Evolutionary conservation across 2,113 vertebrate species (phyloP).

Genomic region (Archilochus colubris): DNA sequence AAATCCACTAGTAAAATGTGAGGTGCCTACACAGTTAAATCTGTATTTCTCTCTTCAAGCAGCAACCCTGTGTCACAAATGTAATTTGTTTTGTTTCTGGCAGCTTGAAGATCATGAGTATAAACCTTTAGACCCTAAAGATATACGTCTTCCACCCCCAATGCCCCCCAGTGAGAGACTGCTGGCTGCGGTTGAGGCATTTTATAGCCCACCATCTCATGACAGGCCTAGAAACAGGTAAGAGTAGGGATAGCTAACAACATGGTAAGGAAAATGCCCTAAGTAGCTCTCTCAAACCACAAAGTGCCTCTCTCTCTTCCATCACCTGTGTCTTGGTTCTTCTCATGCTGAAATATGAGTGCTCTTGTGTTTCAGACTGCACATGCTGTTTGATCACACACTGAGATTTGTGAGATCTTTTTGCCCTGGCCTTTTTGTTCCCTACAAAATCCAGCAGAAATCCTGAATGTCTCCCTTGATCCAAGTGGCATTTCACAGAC

Average conservation of each 20-base stretch:
- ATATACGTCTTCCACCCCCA: conserved; percentile 95
- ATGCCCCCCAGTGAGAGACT: conserved; percentile 98
- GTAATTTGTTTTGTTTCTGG: conserved; percentile 21
- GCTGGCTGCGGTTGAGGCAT: conserved; percentile 95
- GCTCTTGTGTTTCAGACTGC: not conserved
- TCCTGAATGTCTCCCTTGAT: rapidly evolving
- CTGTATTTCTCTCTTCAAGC: not conserved
- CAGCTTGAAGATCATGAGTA: conserved; percentile 97
- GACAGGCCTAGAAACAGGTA: conserved; percentile 98
- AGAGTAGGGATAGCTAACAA: not conserved
- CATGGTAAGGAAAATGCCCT: not conserved
- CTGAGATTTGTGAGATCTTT: not conserved
- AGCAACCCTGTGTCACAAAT: not conserved
- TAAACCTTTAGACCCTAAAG: conserved; percentile 96
- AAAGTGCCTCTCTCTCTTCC: not conserved
- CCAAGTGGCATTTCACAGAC: not conserved
- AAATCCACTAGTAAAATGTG: not conserved
- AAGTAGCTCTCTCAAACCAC: not conserved
- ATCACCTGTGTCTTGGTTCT: not conserved
- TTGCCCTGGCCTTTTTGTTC: not conserved
- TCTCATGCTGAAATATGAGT: not conserved
- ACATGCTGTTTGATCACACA: not conserved
- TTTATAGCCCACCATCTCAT: conserved; percentile 97
- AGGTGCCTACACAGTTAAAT: not conserved
- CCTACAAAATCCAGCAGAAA: not conserved